A percentile compares a stretch with the other conserved stretches of the same genome.
Conservation (phyloP, 2,888 invertebrate species). For the Ditula angustiorana region DNA sequence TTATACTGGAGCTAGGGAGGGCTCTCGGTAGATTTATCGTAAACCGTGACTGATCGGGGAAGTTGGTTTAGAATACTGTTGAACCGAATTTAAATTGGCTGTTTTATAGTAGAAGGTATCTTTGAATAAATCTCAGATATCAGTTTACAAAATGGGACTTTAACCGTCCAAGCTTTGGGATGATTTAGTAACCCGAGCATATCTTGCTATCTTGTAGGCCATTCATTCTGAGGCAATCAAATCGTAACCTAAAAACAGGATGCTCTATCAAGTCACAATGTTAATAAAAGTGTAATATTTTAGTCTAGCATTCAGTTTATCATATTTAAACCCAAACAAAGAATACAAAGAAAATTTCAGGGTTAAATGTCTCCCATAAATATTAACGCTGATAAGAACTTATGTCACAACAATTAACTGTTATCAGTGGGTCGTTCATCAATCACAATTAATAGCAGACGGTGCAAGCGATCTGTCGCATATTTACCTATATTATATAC, state of each 20-base stretch:
- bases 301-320: neutral
- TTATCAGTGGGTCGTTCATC: slow-evolving; percentile 65
- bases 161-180: neutral
- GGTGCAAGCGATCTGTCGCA: slow-evolving; percentile 64
- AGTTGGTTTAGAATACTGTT: slow-evolving; percentile 65
- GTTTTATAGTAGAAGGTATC: slow-evolving; percentile 53
- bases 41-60: slow-evolving; percentile 80
- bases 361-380: slow-evolving; percentile 33
- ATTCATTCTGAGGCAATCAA: no score
- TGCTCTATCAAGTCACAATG: neutral
- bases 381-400: slow-evolving; percentile 33
- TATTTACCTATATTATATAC: slow-evolving; percentile 35
- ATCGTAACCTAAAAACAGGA: neutral
- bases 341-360: slow-evolving; percentile 23
- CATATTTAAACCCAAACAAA: slow-evolving; percentile 8
- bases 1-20: slow-evolving; percentile 78
- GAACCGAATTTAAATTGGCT: slow-evolving; percentile 72
- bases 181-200: neutral
- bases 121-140: slow-evolving; percentile 26
- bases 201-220: neutral
- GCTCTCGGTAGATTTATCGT: slow-evolving; percentile 73
- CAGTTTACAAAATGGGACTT: slow-evolving; percentile 18
- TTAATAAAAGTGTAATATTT: neutral
- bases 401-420: slow-evolving; percentile 66
- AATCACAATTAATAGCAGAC: slow-evolving; percentile 55